Evolutionary conservation across 2,888 invertebrate genomes (phyloP).

Genomic region (Germaria angustata): DNA sequence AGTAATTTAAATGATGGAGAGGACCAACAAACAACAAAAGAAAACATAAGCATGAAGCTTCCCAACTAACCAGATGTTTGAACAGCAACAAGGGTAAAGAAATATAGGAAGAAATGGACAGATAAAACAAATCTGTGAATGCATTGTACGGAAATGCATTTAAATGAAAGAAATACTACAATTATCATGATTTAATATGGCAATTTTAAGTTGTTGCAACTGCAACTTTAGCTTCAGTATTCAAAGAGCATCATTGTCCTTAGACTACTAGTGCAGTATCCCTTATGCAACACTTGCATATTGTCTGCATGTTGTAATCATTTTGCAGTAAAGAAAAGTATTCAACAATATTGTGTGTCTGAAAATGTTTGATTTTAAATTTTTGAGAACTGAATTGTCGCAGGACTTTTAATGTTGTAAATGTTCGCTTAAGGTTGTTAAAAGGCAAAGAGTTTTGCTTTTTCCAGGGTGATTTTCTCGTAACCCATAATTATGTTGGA

Average conservation of each 20-base stretch:
- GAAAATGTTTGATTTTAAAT: conserved; percentile 46
- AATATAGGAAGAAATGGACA: neutral
- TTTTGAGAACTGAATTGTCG: conserved; percentile 10
- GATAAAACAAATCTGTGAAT: neutral
- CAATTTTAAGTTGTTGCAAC: conserved; percentile 43
- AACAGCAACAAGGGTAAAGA: neutral
- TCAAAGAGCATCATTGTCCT: neutral
- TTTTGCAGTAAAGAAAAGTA: neutral
- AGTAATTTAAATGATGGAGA: neutral
- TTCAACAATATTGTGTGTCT: conserved; percentile 41
- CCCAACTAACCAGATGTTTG: neutral
- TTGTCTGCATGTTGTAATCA: conserved; percentile 2
- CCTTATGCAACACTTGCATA: neutral
- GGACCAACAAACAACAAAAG: neutral
- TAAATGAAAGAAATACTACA: conserved; percentile 56
- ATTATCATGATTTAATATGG: conserved; percentile 62
- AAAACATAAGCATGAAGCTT: too few relatives aligned
- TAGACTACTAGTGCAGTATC: neutral
- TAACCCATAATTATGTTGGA: conserved; percentile 43
- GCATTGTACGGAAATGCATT: conserved; percentile 40
- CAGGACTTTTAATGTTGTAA: conserved; percentile 6
- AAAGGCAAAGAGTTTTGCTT: conserved; percentile 19
- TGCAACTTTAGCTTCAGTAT: neutral
- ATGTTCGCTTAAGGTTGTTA: conserved; percentile 30
- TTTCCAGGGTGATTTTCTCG: conserved; percentile 9